Evolutionary conservation across 2,797 vertebrate species (phyloP), one percentile per base, ranked within the genome.

Genomic region (Malacoctenus gilli): DNA sequence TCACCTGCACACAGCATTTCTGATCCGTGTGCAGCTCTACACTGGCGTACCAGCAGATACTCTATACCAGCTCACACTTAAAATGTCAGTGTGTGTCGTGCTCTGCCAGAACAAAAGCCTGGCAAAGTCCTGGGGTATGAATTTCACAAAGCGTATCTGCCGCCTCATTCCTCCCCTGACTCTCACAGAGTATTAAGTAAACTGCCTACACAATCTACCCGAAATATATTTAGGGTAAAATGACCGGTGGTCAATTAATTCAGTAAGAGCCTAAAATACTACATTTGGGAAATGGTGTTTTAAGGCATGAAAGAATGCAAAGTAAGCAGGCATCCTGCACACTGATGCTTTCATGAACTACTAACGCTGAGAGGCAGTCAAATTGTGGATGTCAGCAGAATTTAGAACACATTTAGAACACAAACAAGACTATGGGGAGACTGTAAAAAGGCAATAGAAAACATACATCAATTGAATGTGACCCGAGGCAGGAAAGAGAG

Each of bases 41-140:
- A 30, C 31, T 46, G 23, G n/a, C 25, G 47, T 8, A 35, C 19
- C 39, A 68, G 19, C 25, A n/a, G 49, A 69, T 35, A 69, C 23
- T 19, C 0, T 2, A 51, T 14, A 14, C 39, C 15, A 0, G 14
- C 52, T 34, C 0, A 1, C 30, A 60, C 15, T 37, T 39, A 57
- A n/a, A 70, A 66, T 54, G 57, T 65, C 53, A 22, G 25, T 28
- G 31, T 28, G 28, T 50, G 36, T 48, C 39, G 16, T 20, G n/a
- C 36, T 50, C n/a, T n/a, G n/a, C n/a, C 6, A 7, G 9, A 55
- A 44, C 46, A 44, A 62, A 3, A 7, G 31, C 31, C 39, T 21
- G 13, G 4, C 25, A 36, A n/a, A 19, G 32, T 39, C 39, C 10
- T 57, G 34, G 12, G 14, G 20, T 25, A 35, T 16, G n/a, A 28